Base-by-base conservation (phyloP, 2,113 vertebrate genomes). In the Ictidomys tridecemlineatus region DNA sequence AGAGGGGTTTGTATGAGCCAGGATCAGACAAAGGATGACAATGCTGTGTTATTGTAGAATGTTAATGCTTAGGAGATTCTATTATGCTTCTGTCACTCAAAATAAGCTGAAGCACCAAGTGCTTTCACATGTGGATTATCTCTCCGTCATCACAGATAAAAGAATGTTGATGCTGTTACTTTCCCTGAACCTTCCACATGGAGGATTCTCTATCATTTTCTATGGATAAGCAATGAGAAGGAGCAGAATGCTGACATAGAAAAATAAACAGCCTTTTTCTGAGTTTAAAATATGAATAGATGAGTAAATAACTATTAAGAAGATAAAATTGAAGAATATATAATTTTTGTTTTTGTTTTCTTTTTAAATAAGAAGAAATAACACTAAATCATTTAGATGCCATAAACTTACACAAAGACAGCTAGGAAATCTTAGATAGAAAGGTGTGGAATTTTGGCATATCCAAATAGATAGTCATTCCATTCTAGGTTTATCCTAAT, bases 101-200 rank as follows among this genome's bases (percentile, higher is more conserved):
- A 97, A 98, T 99, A 99, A 99, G 98, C 97, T 98, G 95, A 98
- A 98, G 98, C 98, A 98, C 98, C 98, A 98, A 98, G 98, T 98
- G 98, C 98, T 99, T 99, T 98, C 98, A 98, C 98, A 97, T 98
- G 98, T 94, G 98, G 99, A 99, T 99, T 99, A 99, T 98, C 98
- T 98, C 98, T 99, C 98, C 97, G 96, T 98, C 98, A 93, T 95
- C 69, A 94, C 87, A 98, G 98, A 99, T 98, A 99, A 99, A 98
- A 99, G 98, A 98, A 97, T 97, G 95, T 98, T 99, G 98, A 97
- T 98, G 98, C 97, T 92, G 97, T 98, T 99, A 87, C 87, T 97
- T 98, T 97, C 32, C 0, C 94, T 96, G 93, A 99, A 99, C 98
- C 98, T 95, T 98, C 98, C 97, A 96, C 96, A 97, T 96, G 93